Percentiles rank a stretch among this genome's conserved stretches.
phyloP scores from a whole-genome alignment of 2,797 vertebrate genomes.

The Tokudaia tokunoshimensis region DNA sequence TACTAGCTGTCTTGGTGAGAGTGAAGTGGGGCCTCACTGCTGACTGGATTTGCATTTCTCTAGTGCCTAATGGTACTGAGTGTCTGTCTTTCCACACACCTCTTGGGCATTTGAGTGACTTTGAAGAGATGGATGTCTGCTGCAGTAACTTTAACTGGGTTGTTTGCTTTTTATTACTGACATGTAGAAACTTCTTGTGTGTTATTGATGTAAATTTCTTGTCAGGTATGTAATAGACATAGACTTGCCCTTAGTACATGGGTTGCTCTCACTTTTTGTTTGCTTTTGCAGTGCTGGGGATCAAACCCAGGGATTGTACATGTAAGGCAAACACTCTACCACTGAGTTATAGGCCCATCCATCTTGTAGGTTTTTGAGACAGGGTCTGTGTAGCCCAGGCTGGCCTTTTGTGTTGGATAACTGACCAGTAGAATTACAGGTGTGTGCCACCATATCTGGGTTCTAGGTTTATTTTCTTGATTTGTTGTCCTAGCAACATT shows the following conservation, averaged over 20 bases:
- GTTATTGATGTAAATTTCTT: background rate
- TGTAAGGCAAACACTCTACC: background rate
- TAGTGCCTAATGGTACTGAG: background rate
- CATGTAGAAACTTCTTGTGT: background rate
- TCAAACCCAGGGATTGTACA: background rate
- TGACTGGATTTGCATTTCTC: background rate
- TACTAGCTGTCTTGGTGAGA: background rate
- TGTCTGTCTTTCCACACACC: background rate
- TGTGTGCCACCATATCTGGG: background rate
- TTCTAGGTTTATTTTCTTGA: constrained; percentile 27
- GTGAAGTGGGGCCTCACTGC: background rate
- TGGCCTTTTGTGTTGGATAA: background rate
- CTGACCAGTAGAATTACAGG: background rate
- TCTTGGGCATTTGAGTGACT: background rate
- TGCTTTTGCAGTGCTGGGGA: background rate
- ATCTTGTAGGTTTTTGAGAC: background rate
- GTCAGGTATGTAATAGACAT: background rate
- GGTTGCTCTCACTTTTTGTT: background rate
- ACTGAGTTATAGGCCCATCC: background rate
- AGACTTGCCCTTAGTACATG: background rate
- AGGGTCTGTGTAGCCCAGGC: background rate
- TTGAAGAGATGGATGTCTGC: background rate
- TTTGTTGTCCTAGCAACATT: background rate
- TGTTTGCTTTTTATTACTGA: background rate
- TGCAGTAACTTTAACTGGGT: background rate